Evolutionary conservation across 2,113 vertebrate species (phyloP).

Genomic region (Cariama cristata): DNA sequence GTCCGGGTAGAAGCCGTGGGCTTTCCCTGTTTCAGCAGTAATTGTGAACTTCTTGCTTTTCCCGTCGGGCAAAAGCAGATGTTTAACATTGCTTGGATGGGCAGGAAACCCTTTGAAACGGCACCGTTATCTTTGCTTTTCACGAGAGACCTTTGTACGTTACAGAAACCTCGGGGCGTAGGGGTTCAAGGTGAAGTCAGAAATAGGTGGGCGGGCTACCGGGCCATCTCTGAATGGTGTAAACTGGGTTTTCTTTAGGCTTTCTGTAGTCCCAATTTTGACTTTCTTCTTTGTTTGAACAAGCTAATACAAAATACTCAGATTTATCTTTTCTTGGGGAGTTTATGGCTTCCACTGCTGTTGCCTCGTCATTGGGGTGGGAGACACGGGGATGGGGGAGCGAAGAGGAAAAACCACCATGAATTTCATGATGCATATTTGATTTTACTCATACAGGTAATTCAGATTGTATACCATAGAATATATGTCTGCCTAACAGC

Average conservation of each 20-base stretch:
- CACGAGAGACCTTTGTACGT: accelerated
- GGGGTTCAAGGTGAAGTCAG: not conserved
- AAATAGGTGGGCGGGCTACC: accelerated
- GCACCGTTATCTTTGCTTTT: not conserved
- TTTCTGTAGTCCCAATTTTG: not conserved
- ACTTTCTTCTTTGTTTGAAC: not conserved
- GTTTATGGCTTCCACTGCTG: not conserved
- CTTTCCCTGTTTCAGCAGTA: not conserved
- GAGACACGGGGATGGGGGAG: not conserved
- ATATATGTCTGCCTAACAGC: not conserved
- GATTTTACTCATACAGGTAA: not conserved
- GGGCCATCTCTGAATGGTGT: not conserved
- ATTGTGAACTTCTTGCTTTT: not conserved
- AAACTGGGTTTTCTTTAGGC: not conserved
- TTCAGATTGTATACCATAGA: not conserved
- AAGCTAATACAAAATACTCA: not conserved
- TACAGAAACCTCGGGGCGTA: not conserved
- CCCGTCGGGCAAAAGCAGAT: not conserved
- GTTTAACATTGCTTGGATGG: not conserved
- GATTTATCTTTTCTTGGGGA: not conserved
- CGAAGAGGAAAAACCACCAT: not conserved
- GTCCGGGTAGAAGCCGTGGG: not conserved
- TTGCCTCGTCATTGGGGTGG: not conserved
- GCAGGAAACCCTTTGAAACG: not conserved
- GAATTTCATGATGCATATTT: not conserved